Base-by-base conservation (phyloP, 1,140 invertebrate genomes). In the Zaprionus lachaisei region DNA sequence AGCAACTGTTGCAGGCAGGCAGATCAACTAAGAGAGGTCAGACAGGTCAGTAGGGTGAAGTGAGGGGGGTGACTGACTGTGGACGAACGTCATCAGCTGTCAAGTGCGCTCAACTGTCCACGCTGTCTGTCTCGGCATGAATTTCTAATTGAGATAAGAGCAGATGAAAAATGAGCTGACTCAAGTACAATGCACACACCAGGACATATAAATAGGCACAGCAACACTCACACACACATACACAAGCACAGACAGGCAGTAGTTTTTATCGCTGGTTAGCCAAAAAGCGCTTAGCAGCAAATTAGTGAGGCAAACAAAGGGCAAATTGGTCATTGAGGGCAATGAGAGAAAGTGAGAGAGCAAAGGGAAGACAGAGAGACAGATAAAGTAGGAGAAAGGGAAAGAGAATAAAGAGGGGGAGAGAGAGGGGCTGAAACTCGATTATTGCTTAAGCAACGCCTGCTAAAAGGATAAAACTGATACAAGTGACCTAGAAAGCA, bases 61-160 rank as follows among this genome's bases (percentile, higher is more conserved):
- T n/a, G 7, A 15, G 15, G 6, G 1, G 31, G 12, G 47, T 1
- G n/a, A 37, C 22, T 22, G 49, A 2, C 5, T 37, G 14, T 26
- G n/a, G 44, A 26, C n/a, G 26, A 24, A 54, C 51, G 64, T 77
- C 73, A 72, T 68, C 77, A 80, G 66, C 66, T 83, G 77, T 71
- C 80, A 75, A 77, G 71, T 72, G 80, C 72, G 66, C 60, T 85
- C 57, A 69, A 60, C 58, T 58, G 74, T 58, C 73, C 79, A 78
- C 47, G 20, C 55, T 56, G 78, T 31, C 31, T 4, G 69, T 55
- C 61, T 55, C 71, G 73, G 81, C 81, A 89, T 89, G 84, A 83
- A 74, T 81, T 74, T 72, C 81, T 84, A 89, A 89, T 89, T 89
- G 81, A 81, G 84, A 89, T 87, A 89, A 89, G 84, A 4, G 44